Percentiles rank a stretch among this genome's conserved stretches.
Conservation (phyloP, 2,797 vertebrate genomes). For the Coregonus suidteri region DNA sequence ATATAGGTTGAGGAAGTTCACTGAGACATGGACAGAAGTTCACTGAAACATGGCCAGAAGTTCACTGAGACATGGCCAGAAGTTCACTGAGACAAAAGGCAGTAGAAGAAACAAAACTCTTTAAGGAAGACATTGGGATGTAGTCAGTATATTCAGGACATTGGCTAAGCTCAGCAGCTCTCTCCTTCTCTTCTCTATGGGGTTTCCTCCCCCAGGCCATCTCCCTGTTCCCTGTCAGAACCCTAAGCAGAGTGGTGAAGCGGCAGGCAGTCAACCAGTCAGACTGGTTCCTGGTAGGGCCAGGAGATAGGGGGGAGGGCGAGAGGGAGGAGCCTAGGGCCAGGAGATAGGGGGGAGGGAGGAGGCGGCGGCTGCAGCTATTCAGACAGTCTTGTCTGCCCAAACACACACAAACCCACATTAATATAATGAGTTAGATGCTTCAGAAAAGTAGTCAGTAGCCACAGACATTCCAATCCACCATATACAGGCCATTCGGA, state of each 20-base stretch:
- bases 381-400: slow-evolving; percentile 36
- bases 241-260: slow-evolving; percentile 3
- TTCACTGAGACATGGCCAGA: too few relatives aligned
- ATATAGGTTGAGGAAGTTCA: slow-evolving; percentile 27
- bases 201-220: not conserved
- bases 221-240: slow-evolving; percentile 15
- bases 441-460: not conserved
- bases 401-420: slow-evolving; percentile 4
- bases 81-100: too few relatives aligned
- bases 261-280: slow-evolving; percentile 68
- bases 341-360: slow-evolving; percentile 32
- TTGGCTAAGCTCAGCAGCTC: not conserved
- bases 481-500: too few relatives aligned
- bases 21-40: not conserved
- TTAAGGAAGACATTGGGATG: not conserved
- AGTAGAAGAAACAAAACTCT: not conserved
- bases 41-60: too few relatives aligned
- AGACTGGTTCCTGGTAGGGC: slow-evolving; percentile 73
- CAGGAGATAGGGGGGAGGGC: slow-evolving; percentile 35
- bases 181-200: not conserved
- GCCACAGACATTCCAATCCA: too few relatives aligned
- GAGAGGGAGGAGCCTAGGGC: slow-evolving; percentile 44
- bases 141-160: not conserved
- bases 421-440: slow-evolving; percentile 4
- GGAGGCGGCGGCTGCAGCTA: slow-evolving; percentile 22